These are phyloP conservation scores for Lasioglossum baleicum DNA, from an alignment of 1,140 invertebrate genomes.

Conservation along the genomic window DNA sequence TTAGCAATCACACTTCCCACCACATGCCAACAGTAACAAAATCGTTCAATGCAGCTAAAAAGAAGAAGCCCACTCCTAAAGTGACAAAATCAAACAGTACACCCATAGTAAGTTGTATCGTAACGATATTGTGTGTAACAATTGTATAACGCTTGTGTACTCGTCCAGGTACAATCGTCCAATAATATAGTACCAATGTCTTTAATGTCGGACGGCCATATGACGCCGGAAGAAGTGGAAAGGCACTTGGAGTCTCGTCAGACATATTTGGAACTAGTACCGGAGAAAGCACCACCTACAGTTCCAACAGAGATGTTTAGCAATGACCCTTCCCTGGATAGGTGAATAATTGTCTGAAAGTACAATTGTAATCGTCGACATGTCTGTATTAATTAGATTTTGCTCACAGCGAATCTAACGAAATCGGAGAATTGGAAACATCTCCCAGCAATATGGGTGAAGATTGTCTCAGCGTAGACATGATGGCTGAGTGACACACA, in stretches of 20 bases:
- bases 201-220: slow-evolving; percentile 87
- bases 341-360: slow-evolving; percentile 75
- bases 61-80: slow-evolving; percentile 78
- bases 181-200: slow-evolving; percentile 75
- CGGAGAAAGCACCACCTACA: slow-evolving; percentile 91
- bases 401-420: slow-evolving; percentile 87
- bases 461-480: slow-evolving; percentile 84
- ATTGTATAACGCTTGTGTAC: neutral
- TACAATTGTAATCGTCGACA: neutral
- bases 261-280: slow-evolving; percentile 88
- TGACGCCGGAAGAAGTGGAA: slow-evolving; percentile 95
- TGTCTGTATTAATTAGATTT: neutral
- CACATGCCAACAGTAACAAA: slow-evolving; percentile 74
- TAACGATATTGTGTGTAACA: neutral
- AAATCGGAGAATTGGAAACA: slow-evolving; percentile 87
- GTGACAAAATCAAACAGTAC: slow-evolving; percentile 71
- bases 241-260: slow-evolving; percentile 92
- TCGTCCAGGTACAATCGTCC: slow-evolving; percentile 68
- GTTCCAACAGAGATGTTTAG: slow-evolving; percentile 96
- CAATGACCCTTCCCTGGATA: slow-evolving; percentile 92
- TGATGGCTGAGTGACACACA: slow-evolving; percentile 77
- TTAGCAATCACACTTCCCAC: slow-evolving; percentile 74
- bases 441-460: slow-evolving; percentile 87
- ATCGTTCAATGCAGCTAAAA: slow-evolving; percentile 76
- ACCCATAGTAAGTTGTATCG: slow-evolving; percentile 69